Percentiles rank a stretch among this genome's conserved stretches.
Evolutionary conservation across 1,140 invertebrate genomes (phyloP).

Genomic region (Anthonomus grandis): DNA sequence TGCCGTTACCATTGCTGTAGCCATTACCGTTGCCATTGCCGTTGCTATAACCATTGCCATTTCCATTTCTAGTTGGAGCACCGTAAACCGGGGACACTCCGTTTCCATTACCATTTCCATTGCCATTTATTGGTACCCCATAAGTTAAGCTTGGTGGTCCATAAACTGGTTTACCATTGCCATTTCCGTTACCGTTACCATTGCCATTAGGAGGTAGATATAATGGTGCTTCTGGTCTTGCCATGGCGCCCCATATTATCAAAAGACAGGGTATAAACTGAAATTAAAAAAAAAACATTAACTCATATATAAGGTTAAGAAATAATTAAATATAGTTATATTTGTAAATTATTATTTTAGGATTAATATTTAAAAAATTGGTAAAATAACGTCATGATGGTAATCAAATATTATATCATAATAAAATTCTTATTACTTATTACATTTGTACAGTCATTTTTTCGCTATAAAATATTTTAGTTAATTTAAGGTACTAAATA

Average conservation of each 20-base stretch:
- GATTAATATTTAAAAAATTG: no score
- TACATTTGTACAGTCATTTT: no score
- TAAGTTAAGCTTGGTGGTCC: not conserved
- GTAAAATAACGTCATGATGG: no score
- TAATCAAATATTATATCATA: no score
- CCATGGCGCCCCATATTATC: constrained; percentile 44
- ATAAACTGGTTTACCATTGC: constrained; percentile 31
- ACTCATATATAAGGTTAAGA: no score
- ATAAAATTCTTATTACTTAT: no score
- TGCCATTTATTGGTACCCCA: constrained; percentile 23
- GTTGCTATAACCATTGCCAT: constrained; percentile 32
- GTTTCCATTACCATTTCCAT: constrained; percentile 35
- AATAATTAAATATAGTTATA: no score
- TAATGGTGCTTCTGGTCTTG: constrained; percentile 63
- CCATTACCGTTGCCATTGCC: constrained; percentile 37
- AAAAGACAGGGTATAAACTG: constrained; percentile 28
- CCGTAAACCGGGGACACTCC: constrained; percentile 8
- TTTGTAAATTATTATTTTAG: no score
- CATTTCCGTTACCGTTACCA: constrained; percentile 23
- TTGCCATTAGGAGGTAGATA: constrained; percentile 49
- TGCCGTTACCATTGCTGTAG: constrained; percentile 21
- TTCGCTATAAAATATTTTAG: no score
- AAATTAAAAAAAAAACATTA: no score
- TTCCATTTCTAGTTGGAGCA: constrained; percentile 25
- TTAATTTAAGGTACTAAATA: no score